phyloP scores from a whole-genome alignment of 2,797 vertebrate genomes.

The Galagoides demidoff region DNA sequence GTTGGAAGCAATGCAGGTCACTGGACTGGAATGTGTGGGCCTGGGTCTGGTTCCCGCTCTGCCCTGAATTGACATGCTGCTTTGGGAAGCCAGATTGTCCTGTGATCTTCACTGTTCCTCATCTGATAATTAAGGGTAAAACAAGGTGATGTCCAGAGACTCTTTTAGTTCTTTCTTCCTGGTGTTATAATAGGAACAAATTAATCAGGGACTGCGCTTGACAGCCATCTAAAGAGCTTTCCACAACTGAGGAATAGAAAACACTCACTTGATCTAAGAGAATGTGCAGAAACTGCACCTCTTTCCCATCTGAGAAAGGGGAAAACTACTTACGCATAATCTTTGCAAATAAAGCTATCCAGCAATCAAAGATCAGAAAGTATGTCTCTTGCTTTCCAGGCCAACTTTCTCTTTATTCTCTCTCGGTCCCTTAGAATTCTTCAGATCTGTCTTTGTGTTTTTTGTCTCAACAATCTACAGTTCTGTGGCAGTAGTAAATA shows the following conservation, averaged over 20 bases:
- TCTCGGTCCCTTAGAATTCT: background rate
- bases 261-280: background rate
- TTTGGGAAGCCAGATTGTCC: background rate
- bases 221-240: background rate
- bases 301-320: background rate
- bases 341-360: background rate
- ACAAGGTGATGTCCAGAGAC: background rate
- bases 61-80: background rate
- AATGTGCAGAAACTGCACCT: background rate
- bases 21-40: background rate
- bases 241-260: background rate
- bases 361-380: background rate
- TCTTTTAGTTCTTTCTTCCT: background rate
- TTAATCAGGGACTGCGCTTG: background rate
- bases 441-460: background rate
- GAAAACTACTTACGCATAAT: background rate
- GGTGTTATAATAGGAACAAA: background rate
- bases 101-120: background rate
- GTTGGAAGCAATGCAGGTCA: slow-evolving; percentile 6
- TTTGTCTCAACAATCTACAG: background rate
- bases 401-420: background rate
- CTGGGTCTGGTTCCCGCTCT: background rate
- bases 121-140: background rate
- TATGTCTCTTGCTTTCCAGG: background rate
- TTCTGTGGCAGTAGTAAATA: background rate